Base-by-base conservation (phyloP, 53 echinoderm and acorn worm species). In the Luidia sarsii region DNA sequence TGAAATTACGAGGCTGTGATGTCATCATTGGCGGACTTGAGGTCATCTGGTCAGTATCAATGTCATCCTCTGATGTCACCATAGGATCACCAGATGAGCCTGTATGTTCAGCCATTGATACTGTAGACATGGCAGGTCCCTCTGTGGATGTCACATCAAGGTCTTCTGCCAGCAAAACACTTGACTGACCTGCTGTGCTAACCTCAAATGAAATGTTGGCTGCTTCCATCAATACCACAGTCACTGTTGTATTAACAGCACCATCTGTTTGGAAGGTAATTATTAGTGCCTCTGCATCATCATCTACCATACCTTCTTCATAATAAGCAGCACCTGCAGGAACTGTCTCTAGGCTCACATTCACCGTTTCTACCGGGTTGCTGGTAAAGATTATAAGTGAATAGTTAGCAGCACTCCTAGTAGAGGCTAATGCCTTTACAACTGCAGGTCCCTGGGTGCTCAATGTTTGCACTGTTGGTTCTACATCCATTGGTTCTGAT, bases 361-460 rank as follows among this genome's bases (percentile, higher is more conserved):
- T 31, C 1, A 15, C 46, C 57, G 30, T 75, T 4, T 75, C 57
- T 39, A 19, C 57, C 15, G 72, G 72, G 30, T 75, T 54, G 5
- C 57, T 57, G 2, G 59, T 43, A 32, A 39, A 75, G 1, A 75
- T 25, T 13, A 75, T 7, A 20, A 75, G 45, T 7, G 45, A 28
- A 29, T 39, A 57, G 27, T 75, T 75, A 6, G 75, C 75, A 59
- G 60, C 57, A 8, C 29, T 30, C 45, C 1, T 41, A 3, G 75
- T 41, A 23, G 75, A 75, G 39, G 46, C 31, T 41, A 75, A 75
- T 27, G 75, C 75, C 29, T 33, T 75, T 0, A 75, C 60, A 75
- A 24, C 31, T 19, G 43, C 43, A 31, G 19, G 34, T 43, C 75
- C 75, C 28, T 75, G 29, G 25, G 59, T 75, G 7, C 60, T 75